A percentile compares a stretch with the other conserved stretches of the same genome.
phyloP scores from a whole-genome alignment of 2,888 invertebrate genomes.

The Cetonia aurata region DNA sequence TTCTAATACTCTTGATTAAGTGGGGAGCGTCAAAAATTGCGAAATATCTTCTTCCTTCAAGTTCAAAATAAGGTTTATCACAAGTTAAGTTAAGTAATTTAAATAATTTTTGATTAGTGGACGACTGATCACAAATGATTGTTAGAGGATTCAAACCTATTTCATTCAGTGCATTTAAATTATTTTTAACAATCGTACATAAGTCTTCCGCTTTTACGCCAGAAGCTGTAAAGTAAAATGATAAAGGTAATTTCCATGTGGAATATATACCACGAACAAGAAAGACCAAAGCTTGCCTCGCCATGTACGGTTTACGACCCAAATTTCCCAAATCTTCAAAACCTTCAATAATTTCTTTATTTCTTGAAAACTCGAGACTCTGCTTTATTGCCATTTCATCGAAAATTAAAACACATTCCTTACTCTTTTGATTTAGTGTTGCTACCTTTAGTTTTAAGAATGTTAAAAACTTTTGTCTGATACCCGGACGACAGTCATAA shows the following conservation, averaged over 20 bases:
- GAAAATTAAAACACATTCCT: conserved; percentile 28
- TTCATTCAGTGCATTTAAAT: neutral
- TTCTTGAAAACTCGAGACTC: neutral
- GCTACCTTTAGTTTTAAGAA: conserved; percentile 22
- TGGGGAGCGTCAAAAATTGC: conserved; percentile 34
- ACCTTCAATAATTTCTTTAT: conserved; percentile 16
- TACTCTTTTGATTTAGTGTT: neutral
- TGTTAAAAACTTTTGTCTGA: neutral
- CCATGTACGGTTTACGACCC: conserved; percentile 19
- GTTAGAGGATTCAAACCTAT: conserved; percentile 1
- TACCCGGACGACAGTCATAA: conserved; percentile 5
- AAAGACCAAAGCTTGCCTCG: conserved; percentile 40
- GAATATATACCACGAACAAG: conserved; percentile 23
- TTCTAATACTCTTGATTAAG: neutral
- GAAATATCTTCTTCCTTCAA: neutral
- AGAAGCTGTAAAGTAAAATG: conserved; percentile 37
- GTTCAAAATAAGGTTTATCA: conserved; percentile 25
- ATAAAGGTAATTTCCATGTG: conserved; percentile 42
- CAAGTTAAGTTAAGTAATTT: too few species aligned
- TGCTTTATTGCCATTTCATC: conserved; percentile 23
- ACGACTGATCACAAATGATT: conserved; percentile 34
- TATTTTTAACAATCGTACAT: too few species aligned
- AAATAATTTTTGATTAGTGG: conserved; percentile 6
- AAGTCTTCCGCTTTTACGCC: conserved; percentile 1
- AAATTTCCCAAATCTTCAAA: conserved; percentile 45